A percentile compares a stretch with the other conserved stretches of the same genome.
Conservation (phyloP, 2,888 invertebrate genomes). For the Parasteatoda lunata region DNA sequence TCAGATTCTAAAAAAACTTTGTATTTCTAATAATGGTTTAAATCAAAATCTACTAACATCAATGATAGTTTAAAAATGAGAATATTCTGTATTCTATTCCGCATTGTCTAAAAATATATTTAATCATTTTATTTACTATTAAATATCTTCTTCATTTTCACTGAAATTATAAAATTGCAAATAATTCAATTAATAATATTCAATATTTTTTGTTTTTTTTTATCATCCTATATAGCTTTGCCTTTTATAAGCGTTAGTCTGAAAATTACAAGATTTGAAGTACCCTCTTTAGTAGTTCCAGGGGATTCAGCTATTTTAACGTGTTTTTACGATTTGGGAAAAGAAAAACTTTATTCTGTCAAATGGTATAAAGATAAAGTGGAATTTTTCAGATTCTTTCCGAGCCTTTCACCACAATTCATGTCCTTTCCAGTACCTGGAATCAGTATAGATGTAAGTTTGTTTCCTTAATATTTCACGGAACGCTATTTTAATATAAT, state of each 20-base stretch:
- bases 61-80: too few species aligned
- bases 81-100: too few species aligned
- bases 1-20: too few species aligned
- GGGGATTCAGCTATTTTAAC: slow-evolving; percentile 27
- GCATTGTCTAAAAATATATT: too few species aligned
- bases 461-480: background rate
- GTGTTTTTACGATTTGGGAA: slow-evolving; percentile 42
- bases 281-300: slow-evolving; percentile 24
- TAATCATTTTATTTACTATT: too few species aligned
- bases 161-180: too few species aligned
- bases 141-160: too few species aligned
- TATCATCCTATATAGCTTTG: background rate
- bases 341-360: slow-evolving; percentile 48
- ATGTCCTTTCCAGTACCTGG: slow-evolving; percentile 50
- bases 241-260: slow-evolving; percentile 1
- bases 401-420: slow-evolving; percentile 44
- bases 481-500: background rate
- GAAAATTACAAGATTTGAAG: slow-evolving; percentile 25
- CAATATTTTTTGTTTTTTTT: too few species aligned
- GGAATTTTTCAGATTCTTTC: slow-evolving; percentile 49
- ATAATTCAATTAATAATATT: too few species aligned
- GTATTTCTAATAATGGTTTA: too few species aligned
- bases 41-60: too few species aligned
- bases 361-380: slow-evolving; percentile 58
- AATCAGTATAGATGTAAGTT: slow-evolving; percentile 52